Evolutionary conservation across 2,797 vertebrate genomes (phyloP), one percentile per base, ranked within the genome.

Genomic region (Alauda arvensis): DNA sequence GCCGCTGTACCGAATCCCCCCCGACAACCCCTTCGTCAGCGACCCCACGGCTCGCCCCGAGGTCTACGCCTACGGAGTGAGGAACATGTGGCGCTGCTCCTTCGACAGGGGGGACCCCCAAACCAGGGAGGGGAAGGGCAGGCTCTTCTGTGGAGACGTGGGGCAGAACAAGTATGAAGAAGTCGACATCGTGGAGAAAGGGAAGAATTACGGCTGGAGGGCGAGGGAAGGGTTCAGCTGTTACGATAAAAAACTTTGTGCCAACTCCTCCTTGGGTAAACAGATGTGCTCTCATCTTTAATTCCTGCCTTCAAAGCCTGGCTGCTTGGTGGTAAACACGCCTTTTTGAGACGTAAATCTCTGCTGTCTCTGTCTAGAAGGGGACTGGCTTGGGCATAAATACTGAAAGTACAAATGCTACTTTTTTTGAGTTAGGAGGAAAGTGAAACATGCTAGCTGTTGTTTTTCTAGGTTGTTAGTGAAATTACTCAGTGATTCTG

Each of bases 71-170:
- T 98, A 98, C 0, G 99, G 99, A 2, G 98, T 98, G 37, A 98
- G 99, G 49, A 99, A 99, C 85, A 99, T 99, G 99, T 99, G 99
- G 99, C 98, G 99, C 83, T 99, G 99, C 95, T 99, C 99, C 1
- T 98, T 99, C 48, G 99, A 99, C 66, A 96, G 98, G 37, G 99
- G 99, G 0, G 98, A 99, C 62, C 97, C 97, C 2, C 10, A 4
- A 11, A 98, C 97, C 40, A 98, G 96, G 72, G 96, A 98, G 6
- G 99, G 98, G 33, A 98, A 97, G 83, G 98, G 99, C 2, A 96
- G 99, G 7, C 98, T 99, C 84, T 99, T 99, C 97, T 99, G 99
- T 0, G 99, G 99, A 4, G 99, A 99, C 1, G 98, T 99, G 71
- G 99, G 99, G 45, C 99, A 99, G 96, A 99, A 99, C 92, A 99